Evolutionary conservation across 64 coral and sea anemone species (phyloP).

Genomic region (Dendronephthya gigantea): DNA sequence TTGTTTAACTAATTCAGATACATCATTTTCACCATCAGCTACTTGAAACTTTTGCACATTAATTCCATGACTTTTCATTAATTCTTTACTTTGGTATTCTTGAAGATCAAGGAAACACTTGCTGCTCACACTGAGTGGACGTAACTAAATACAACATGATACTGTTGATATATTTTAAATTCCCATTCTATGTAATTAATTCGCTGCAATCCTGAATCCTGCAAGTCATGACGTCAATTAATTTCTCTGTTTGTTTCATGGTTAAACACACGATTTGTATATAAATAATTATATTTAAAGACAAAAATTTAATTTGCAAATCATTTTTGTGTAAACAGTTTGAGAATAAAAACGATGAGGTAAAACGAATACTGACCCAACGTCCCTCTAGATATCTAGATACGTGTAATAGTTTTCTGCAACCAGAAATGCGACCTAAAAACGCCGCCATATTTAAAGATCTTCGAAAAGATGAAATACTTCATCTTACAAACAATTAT

Average conservation of each 20-base stretch:
- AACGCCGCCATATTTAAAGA: not conserved
- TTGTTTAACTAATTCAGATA: conserved; percentile 54
- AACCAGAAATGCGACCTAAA: not conserved
- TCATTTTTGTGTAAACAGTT: too few species aligned
- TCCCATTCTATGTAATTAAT: too few species aligned
- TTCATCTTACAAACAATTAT: not conserved
- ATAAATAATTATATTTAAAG: too few species aligned
- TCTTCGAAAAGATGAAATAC: not conserved
- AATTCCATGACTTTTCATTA: conserved; percentile 82
- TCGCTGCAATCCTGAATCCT: too few species aligned
- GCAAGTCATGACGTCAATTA: too few species aligned
- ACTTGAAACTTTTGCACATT: conserved; percentile 87
- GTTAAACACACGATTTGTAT: too few species aligned
- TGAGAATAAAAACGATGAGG: not conserved
- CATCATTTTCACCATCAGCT: conserved; percentile 71
- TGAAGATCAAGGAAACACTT: conserved; percentile 65
- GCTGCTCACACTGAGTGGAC: not conserved
- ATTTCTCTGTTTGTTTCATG: too few species aligned
- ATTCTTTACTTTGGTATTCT: conserved; percentile 92
- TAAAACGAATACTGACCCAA: not conserved
- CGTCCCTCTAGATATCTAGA: not conserved
- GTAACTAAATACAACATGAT: too few species aligned
- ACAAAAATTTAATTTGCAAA: too few species aligned
- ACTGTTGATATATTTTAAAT: too few species aligned
- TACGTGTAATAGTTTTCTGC: not conserved